Evolutionary conservation across 2,888 invertebrate species (phyloP), one percentile per base, ranked within the genome.

Genomic region (Pristionchus exspectatus): DNA sequence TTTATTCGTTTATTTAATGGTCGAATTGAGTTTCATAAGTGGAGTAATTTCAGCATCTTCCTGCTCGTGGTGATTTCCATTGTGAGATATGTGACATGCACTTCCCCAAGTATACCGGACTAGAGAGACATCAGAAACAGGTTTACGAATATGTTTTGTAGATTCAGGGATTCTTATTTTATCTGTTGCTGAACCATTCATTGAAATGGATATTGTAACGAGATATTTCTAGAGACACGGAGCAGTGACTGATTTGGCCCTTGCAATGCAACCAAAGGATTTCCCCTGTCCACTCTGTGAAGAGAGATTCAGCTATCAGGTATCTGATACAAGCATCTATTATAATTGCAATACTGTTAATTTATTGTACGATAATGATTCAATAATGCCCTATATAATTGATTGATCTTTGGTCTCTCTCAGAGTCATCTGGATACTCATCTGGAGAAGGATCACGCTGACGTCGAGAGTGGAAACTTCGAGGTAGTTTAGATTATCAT

Each of bases 121-220:
- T 87, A 33, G 87, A 87, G 72, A 44, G 87, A 30, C 87, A 87
- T 33, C 87, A 87, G 87, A 69, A 72, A 72, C 87, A 87, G 87
- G 87, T 87, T 21, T 21, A 77, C 14, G 14, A 50, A 10, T 9
- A 7, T 3, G 24, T 24, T 72, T 33, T 30, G 14, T 10, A 14
- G 33, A n/a, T 69, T 5, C 2, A 44, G 44, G 44, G 24, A n/a
- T 27, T 69, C 69, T 24, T 27, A 44, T 69, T 69, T 59, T 59
- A 59, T 59, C 21, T 59, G 3, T 14, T 21, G 56, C 18, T 44
- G 44, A 44, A n/a, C n/a, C 44, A 9, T 50, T 9, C 9, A 10
- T 50, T 50, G 9, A 50, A 12, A 50, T 50, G 10, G 12, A 50
- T 44, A 5, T 3, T 50, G 44, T 9, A 50, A 50, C 9, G 44